phyloP scores from a whole-genome alignment of 2,888 invertebrate species.

The Cremastobaeus sp. region DNA sequence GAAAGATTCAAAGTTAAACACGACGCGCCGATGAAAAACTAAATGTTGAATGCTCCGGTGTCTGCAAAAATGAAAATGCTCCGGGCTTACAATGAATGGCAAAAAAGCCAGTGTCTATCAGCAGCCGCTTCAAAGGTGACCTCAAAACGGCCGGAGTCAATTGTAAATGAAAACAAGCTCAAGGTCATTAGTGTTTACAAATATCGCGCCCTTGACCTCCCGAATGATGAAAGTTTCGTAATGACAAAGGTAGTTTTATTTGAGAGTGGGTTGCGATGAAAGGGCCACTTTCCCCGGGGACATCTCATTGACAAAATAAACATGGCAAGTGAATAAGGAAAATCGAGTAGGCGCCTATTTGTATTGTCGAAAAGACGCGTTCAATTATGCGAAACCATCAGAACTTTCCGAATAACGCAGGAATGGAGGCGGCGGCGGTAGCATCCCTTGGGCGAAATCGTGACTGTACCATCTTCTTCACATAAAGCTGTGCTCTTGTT shows the following conservation, averaged over 20 bases:
- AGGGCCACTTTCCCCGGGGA: conserved; percentile 39
- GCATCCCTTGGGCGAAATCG: conserved; percentile 57
- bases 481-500: conserved; percentile 25
- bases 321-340: conserved; percentile 32
- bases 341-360: conserved; percentile 52
- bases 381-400: conserved; percentile 60
- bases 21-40: conserved; percentile 28
- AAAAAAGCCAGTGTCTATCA: too few species aligned
- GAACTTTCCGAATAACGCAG: conserved; percentile 56
- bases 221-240: conserved; percentile 9
- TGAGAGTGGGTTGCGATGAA: conserved; percentile 43
- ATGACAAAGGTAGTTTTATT: too few species aligned
- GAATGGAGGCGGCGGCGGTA: conserved; percentile 36
- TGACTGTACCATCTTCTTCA: conserved; percentile 37
- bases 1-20: conserved; percentile 41
- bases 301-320: conserved; percentile 46
- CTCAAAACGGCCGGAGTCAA: too few species aligned
- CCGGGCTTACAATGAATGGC: too few species aligned
- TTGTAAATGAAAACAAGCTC: background rate
- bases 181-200: conserved; percentile 4
- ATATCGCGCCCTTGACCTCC: conserved; percentile 7
- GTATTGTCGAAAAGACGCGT: conserved; percentile 58
- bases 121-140: background rate
- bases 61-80: background rate
- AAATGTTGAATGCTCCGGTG: conserved; percentile 17